Evolutionary conservation across 1,140 invertebrate species (phyloP).

Genomic region (Pseudomyrmex pallidus): DNA sequence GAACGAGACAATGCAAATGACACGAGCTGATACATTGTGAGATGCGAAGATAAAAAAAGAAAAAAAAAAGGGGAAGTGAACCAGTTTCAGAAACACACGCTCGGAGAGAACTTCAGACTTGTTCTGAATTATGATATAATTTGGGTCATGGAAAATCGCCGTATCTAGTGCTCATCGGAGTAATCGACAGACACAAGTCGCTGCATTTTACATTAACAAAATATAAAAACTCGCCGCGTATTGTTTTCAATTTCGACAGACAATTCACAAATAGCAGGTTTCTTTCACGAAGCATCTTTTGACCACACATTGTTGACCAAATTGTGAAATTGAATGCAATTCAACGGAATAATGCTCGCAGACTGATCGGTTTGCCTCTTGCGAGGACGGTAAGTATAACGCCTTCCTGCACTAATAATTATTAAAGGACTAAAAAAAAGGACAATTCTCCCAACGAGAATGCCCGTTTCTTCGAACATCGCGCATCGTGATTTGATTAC

Average conservation of each 20-base stretch:
- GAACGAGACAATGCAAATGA: conserved; percentile 45
- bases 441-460: conserved; percentile 13
- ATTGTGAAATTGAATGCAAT: too few relatives aligned
- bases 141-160: conserved; percentile 45
- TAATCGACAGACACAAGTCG: conserved; percentile 9
- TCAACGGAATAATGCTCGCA: neutral
- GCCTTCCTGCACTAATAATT: too few relatives aligned
- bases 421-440: neutral
- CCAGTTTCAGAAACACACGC: conserved; percentile 35
- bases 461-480: conserved; percentile 10
- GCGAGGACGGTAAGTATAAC: too few relatives aligned
- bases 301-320: too few relatives aligned
- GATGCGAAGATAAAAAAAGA: conserved; percentile 38
- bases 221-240: too few relatives aligned
- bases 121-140: conserved; percentile 36
- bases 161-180: conserved; percentile 38
- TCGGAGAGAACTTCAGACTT: conserved; percentile 27
- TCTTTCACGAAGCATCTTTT: too few relatives aligned
- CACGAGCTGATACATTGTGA: conserved; percentile 19
- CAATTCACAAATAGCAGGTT: too few relatives aligned
- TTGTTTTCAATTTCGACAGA: too few relatives aligned
- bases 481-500: conserved; percentile 51
- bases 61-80: conserved; percentile 33
- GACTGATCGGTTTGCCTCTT: too few relatives aligned
- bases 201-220: neutral